These are phyloP conservation scores for Philypnodon macrostomus DNA, from an alignment of 2,797 vertebrate genomes.

Conservation along the genomic window DNA sequence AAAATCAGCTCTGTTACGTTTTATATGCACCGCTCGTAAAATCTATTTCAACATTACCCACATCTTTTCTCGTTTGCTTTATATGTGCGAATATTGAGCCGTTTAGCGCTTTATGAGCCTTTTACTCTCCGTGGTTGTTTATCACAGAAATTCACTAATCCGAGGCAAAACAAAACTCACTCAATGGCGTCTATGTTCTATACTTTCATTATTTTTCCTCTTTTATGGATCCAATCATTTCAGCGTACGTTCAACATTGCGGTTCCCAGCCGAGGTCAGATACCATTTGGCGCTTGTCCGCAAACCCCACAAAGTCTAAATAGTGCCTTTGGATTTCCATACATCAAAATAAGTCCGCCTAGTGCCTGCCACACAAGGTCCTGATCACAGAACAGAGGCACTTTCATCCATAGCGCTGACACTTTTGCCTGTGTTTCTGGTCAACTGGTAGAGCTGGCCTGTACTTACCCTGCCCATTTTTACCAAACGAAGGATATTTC, in stretches of 20 bases:
- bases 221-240: slow-evolving; percentile 53
- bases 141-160: slow-evolving; percentile 40
- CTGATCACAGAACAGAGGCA: slow-evolving; percentile 67
- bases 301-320: slow-evolving; percentile 67
- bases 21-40: slow-evolving; percentile 66
- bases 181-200: slow-evolving; percentile 39
- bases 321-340: slow-evolving; percentile 69
- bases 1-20: slow-evolving; percentile 60
- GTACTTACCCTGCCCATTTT: slow-evolving; percentile 66
- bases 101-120: slow-evolving; percentile 58
- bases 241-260: slow-evolving; percentile 44
- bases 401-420: slow-evolving; percentile 72
- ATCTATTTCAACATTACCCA: slow-evolving; percentile 71
- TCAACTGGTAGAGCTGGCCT: slow-evolving; percentile 65
- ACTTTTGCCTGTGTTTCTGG: slow-evolving; percentile 75
- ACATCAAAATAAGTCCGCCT: slow-evolving; percentile 73
- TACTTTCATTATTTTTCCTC: slow-evolving; percentile 47
- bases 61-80: slow-evolving; percentile 71
- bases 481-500: slow-evolving; percentile 63
- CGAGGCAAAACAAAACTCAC: slow-evolving; percentile 30
- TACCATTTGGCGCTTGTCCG: slow-evolving; percentile 53
- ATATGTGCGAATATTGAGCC: slow-evolving; percentile 70
- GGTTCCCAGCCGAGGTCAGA: slow-evolving; percentile 59
- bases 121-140: slow-evolving; percentile 51
- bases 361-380: slow-evolving; percentile 58